Conservation (phyloP, 2,797 vertebrate genomes). For the Galago senegalensis region DNA sequence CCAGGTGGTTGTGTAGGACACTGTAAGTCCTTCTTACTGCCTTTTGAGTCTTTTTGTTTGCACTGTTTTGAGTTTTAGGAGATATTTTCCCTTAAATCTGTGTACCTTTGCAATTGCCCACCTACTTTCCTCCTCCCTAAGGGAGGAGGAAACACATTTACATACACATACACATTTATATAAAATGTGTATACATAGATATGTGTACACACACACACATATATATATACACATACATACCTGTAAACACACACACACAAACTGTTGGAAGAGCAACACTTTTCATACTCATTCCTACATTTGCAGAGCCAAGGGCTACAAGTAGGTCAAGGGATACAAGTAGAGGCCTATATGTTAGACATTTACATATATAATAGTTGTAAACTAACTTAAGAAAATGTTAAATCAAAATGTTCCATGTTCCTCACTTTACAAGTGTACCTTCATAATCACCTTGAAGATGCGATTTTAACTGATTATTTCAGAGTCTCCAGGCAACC, state of each 20-base stretch:
- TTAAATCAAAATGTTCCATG: not conserved
- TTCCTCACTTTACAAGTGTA: not conserved
- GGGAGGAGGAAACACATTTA: too few relatives aligned
- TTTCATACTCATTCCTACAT: not conserved
- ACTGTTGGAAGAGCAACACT: not conserved
- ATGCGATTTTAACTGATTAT: not conserved
- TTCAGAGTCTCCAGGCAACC: not conserved
- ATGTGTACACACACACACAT: too few relatives aligned
- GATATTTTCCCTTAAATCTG: not conserved
- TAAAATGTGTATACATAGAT: too few relatives aligned
- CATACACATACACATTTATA: too few relatives aligned
- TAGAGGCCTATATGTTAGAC: not conserved
- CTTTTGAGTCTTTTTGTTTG: not conserved
- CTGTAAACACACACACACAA: not conserved
- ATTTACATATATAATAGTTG: not conserved
- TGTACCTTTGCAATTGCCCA: not conserved
- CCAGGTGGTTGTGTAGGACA: too few relatives aligned
- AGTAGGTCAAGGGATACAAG: not conserved
- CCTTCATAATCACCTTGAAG: not conserved
- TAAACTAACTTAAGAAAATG: not conserved
- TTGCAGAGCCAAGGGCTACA: not conserved
- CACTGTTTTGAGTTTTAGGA: not conserved
- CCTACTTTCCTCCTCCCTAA: not conserved
- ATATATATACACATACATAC: too few relatives aligned
- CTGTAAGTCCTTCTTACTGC: not conserved